Conservation (phyloP, 2,888 invertebrate species). For the Eilema caniola region DNA sequence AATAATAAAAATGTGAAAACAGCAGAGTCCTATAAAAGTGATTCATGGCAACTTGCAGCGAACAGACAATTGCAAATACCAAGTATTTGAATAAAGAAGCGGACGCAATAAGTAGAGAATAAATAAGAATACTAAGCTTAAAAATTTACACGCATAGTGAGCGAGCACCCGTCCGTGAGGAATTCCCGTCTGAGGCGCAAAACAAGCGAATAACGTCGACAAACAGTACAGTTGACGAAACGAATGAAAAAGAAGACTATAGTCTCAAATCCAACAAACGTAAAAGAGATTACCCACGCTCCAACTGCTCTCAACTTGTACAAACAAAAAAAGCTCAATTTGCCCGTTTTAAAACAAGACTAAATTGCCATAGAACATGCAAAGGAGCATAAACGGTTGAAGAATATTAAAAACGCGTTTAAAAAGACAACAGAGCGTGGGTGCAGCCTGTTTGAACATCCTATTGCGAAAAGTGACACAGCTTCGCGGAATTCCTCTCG, state of each 20-base stretch:
- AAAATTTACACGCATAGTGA: constrained; percentile 81
- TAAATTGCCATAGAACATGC: constrained; percentile 78
- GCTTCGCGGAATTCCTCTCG: not conserved
- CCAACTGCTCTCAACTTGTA: constrained; percentile 84
- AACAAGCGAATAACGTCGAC: constrained; percentile 69
- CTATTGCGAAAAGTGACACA: constrained; percentile 73
- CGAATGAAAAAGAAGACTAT: constrained; percentile 76
- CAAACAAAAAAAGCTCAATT: constrained; percentile 84
- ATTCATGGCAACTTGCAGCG: constrained; percentile 37
- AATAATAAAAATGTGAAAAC: not conserved
- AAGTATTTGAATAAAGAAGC: constrained; percentile 63
- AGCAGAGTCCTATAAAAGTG: constrained; percentile 27
- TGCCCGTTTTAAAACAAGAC: constrained; percentile 79
- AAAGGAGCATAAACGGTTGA: constrained; percentile 79
- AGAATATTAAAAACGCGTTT: constrained; percentile 85
- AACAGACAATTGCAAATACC: constrained; percentile 58
- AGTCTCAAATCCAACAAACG: constrained; percentile 83
- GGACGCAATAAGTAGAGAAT: constrained; percentile 51
- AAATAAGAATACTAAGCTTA: constrained; percentile 68
- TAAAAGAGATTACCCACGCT: constrained; percentile 85
- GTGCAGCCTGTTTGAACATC: constrained; percentile 77
- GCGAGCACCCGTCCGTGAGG: constrained; percentile 71
- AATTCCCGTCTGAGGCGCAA: constrained; percentile 60
- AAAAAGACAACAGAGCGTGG: constrained; percentile 74
- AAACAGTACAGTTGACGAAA: constrained; percentile 79